These are phyloP conservation scores for Muscicapa striata DNA, from an alignment of 2,797 vertebrate species.

Conservation along the genomic window DNA sequence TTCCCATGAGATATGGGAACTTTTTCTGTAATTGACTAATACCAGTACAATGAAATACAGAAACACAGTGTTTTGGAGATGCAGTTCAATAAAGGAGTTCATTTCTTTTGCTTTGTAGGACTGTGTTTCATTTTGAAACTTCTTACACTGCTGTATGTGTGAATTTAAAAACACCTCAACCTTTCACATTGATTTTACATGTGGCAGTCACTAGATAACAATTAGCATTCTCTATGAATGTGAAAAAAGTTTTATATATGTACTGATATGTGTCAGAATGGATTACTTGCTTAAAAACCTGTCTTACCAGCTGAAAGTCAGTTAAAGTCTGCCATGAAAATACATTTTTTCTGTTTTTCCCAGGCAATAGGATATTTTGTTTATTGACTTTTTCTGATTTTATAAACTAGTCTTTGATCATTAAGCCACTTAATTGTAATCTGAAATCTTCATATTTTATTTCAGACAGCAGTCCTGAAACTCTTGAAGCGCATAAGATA, in stretches of 20 bases:
- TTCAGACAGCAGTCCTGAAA: conserved; percentile 93
- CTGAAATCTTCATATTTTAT: background rate
- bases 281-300: background rate
- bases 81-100: background rate
- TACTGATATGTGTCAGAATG: background rate
- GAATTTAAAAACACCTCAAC: background rate
- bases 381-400: background rate
- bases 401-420: background rate
- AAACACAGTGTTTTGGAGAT: background rate
- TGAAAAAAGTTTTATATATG: background rate
- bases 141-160: background rate
- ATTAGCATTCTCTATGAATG: background rate
- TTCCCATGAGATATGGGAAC: background rate
- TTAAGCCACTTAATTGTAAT: background rate
- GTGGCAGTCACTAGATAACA: background rate
- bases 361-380: background rate
- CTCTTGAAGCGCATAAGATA: conserved; percentile 94
- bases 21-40: background rate
- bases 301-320: background rate
- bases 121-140: background rate
- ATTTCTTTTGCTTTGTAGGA: background rate
- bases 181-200: background rate
- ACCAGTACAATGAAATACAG: background rate
- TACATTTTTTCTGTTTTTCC: background rate
- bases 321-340: background rate